Conservation (phyloP, 35 echinoderm and acorn worm genomes). For the Lytechinus pictus region DNA sequence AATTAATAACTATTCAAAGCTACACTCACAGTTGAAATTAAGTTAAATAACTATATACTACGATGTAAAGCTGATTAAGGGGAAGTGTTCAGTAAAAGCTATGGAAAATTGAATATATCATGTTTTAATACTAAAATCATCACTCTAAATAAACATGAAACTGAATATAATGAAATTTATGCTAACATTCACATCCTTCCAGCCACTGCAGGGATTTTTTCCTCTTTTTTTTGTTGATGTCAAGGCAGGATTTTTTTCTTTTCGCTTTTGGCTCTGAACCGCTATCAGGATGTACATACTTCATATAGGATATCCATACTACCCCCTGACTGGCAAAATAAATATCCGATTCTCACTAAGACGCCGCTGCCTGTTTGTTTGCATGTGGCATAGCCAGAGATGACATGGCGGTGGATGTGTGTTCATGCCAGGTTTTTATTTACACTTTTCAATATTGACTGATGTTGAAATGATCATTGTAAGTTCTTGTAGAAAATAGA, state of each 20-base stretch:
- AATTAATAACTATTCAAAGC: too few species aligned
- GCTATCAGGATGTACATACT: conserved; percentile 24
- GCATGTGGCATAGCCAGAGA: background rate
- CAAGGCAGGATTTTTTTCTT: background rate
- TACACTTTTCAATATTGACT: too few species aligned
- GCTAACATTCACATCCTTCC: background rate
- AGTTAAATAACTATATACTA: too few species aligned
- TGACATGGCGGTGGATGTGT: background rate
- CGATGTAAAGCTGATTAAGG: too few species aligned
- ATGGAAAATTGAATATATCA: too few species aligned
- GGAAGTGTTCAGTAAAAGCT: too few species aligned
- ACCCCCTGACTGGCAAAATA: background rate
- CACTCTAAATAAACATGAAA: background rate
- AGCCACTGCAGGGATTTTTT: background rate
- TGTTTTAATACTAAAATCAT: background rate
- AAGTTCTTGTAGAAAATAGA: too few species aligned
- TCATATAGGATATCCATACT: conserved; percentile 34
- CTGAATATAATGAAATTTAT: background rate
- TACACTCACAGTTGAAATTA: too few species aligned
- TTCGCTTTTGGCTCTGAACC: conserved; percentile 5
- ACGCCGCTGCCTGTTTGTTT: conserved; percentile 3
- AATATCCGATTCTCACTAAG: conserved; percentile 28
- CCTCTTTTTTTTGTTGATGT: background rate
- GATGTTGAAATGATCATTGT: too few species aligned
- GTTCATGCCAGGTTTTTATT: background rate